Evolutionary conservation across 2,888 invertebrate genomes (phyloP), one percentile per base, ranked within the genome.

Genomic region (Acleris laterana): DNA sequence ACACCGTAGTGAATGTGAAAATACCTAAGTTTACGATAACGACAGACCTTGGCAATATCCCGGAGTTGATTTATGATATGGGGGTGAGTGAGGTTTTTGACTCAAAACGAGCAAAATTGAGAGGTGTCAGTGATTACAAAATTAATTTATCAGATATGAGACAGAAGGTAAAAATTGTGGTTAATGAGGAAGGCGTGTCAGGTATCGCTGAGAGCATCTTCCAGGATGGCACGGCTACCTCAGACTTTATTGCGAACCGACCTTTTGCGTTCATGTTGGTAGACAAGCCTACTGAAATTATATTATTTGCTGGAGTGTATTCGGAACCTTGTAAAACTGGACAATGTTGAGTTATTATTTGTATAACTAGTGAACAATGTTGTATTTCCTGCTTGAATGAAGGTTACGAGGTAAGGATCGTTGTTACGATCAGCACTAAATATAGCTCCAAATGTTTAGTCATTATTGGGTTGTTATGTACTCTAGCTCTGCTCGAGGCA

Each of bases 41-140:
- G 0, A 79, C 84, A 0, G 81, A 80, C 3, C 28, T 85, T 1
- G 81, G 81, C 5, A 88, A 84, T 66, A 71, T 89, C 13, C 77
- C 84, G 0, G 90, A 90, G 63, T 63, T 90, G 38, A 22, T 90
- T 0, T 74, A 72, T 46, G 90, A 90, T 76, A 87, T 90, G 87
- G 89, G 89, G 1, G 74, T 88, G 0, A 77, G 70, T 46, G 82
- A 78, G n/a, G 75, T 89, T n/a, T 90, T 90, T 68, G 70, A 84
- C 65, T 84, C 83, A 2, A 70, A 78, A 0, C 20, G 71, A 16
- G 83, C 88, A 1, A 79, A 89, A 22, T 76, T 90, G 1, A 72
- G 70, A 0, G 77, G 78, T 20, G 85, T 90, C 7, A 88, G 84
- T 74, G 74, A 83, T 62, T 84, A 76, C 50, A 76, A 72, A 6